Base-by-base conservation (phyloP, 2,888 invertebrate species). In the Linnaemya tessellans region DNA sequence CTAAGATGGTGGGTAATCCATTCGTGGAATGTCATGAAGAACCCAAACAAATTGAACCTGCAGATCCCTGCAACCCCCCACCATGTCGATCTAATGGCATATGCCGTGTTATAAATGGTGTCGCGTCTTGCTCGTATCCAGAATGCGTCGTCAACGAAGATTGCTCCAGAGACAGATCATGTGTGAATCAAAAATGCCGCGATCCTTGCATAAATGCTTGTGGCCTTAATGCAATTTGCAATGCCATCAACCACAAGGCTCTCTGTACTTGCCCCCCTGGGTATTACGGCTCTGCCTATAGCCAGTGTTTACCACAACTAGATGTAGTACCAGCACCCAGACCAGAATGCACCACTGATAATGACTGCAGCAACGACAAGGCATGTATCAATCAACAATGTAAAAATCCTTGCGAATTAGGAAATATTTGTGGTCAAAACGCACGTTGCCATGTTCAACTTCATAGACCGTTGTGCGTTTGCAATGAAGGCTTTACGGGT, bases 111-210 rank as follows among this genome's bases (percentile, higher is more conserved):
- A 93, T 95, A 82, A 96, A 96, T 86, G 94, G 94, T 18, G 94
- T 94, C 4, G 96, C 97, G 0, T 94, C 94, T 71, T 97, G 97
- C 89, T 94, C 94, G 75, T 97, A 97, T 92, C 97, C 97, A 0
- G 98, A 97, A 92, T 98, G 98, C 91, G 93, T 97, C 3, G 95
- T 96, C 74, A 97, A 97, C 90, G 96, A 96, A n/a, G 97, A 98
- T 89, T 98, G 98, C 92, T 94, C 97, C 0, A 94, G 96, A 78
- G 95, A 97, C 87, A 95, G 95, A 88, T 96, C 97, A 1, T 98
- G 97, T 90, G 96, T 96, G 89, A 95, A 95, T 51, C 97, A 97
- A 87, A 96, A 96, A 90, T 98, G 98, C 90, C 94, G 95, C 84
- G 97, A 98, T 92, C 97, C 97, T 51, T 97, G 97, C 90, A 93